These are phyloP conservation scores for Gerris lacustris DNA, from an alignment of 2,888 invertebrate genomes.

Conservation along the genomic window DNA sequence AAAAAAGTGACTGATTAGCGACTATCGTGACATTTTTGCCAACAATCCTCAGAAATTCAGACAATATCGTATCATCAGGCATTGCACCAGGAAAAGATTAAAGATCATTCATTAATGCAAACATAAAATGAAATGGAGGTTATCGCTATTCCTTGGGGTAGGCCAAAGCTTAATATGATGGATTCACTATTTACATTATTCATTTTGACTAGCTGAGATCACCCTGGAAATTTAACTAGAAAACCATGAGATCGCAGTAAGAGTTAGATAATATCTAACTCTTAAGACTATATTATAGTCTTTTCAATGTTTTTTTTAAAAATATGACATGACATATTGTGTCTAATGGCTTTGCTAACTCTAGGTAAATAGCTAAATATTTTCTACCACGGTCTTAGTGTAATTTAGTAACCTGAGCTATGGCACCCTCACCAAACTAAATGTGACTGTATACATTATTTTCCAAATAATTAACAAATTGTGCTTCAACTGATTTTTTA, in stretches of 20 bases:
- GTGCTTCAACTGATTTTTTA: background rate
- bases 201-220: background rate
- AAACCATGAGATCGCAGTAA: background rate
- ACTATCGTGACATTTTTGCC: background rate
- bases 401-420: background rate
- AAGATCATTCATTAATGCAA: background rate
- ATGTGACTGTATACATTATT: too few species aligned
- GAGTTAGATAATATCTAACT: too few species aligned
- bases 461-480: too few species aligned
- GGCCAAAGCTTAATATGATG: background rate
- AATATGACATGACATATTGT: background rate
- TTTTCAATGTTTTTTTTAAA: background rate
- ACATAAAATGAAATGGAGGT: background rate
- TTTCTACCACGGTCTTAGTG: background rate
- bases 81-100: background rate
- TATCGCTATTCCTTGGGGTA: background rate
- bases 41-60: background rate
- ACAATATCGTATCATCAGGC: background rate
- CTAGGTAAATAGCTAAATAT: background rate
- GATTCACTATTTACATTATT: background rate
- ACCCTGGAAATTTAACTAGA: background rate
- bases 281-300: too few species aligned
- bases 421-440: background rate
- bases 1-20: background rate
- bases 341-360: background rate